phyloP scores from a whole-genome alignment of 2,113 vertebrate genomes.

The Platanista minor region DNA sequence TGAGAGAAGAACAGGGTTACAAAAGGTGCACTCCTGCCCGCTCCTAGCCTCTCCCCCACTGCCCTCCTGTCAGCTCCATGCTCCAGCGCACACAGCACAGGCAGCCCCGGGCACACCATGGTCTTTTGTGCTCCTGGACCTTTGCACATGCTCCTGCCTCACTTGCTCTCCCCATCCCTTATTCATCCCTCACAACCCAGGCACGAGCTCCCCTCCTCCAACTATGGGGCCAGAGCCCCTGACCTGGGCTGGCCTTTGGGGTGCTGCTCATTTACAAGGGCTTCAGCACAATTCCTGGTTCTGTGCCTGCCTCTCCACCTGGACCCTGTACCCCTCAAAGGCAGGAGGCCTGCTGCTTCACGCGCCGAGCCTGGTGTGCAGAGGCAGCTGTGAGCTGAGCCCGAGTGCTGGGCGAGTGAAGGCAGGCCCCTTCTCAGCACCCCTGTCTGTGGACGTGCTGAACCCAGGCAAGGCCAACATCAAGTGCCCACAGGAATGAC shows the following conservation, averaged over 20 bases:
- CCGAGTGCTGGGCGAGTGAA: rapidly evolving
- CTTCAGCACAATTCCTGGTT: too few relatives aligned
- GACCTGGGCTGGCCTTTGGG: background rate
- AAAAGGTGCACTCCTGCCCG: background rate
- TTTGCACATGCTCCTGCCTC: rapidly evolving
- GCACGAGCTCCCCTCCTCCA: background rate
- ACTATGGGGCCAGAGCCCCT: rapidly evolving
- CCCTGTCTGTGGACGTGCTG: background rate
- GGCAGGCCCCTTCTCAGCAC: background rate
- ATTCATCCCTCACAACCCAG: background rate
- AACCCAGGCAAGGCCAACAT: background rate
- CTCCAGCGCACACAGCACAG: background rate
- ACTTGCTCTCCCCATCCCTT: background rate
- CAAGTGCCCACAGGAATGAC: rapidly evolving
- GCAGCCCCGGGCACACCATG: background rate
- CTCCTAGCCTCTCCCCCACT: background rate
- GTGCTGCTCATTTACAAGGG: too few relatives aligned
- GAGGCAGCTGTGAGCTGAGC: background rate
- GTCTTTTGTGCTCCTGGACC: background rate
- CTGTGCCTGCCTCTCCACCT: background rate
- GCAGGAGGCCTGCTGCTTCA: background rate
- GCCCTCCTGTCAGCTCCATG: background rate
- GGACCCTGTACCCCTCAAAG: background rate
- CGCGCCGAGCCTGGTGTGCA: background rate
- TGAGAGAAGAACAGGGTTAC: background rate